Conservation (phyloP, 2,888 invertebrate species). For the Teleiodes luculella region DNA sequence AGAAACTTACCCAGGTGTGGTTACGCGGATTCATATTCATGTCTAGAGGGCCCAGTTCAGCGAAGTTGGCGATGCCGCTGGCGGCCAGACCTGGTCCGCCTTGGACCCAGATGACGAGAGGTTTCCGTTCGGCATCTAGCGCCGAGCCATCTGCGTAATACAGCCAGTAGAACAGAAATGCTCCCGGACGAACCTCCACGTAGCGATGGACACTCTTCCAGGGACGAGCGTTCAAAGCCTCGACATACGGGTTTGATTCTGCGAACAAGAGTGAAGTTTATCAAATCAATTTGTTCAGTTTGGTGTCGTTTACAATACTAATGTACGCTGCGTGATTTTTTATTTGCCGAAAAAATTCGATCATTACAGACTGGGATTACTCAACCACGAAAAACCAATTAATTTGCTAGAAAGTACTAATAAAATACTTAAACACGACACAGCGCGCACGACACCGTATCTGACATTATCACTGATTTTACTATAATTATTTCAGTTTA, state of each 20-base stretch:
- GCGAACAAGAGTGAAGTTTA: background rate
- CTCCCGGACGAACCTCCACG: conserved; percentile 84
- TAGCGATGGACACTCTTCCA: conserved; percentile 82
- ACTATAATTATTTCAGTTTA: too few relatives aligned
- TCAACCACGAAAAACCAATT: too few relatives aligned
- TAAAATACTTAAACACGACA: too few relatives aligned
- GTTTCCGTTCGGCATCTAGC: conserved; percentile 74
- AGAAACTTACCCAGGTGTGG: conserved; percentile 84
- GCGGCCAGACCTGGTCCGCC: conserved; percentile 93
- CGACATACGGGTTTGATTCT: conserved; percentile 47
- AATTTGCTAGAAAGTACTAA: too few relatives aligned
- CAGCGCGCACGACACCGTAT: too few relatives aligned
- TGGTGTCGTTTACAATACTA: too few relatives aligned
- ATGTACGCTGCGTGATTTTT: too few relatives aligned
- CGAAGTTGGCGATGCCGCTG: conserved; percentile 91
- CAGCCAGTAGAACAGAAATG: conserved; percentile 93
- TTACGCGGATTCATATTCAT: conserved; percentile 81
- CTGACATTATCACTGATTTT: too few relatives aligned
- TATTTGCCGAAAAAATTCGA: too few relatives aligned
- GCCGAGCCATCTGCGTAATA: conserved; percentile 85
- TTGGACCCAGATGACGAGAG: conserved; percentile 92
- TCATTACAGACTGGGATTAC: too few relatives aligned
- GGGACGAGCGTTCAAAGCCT: conserved; percentile 38
- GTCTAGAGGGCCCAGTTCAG: conserved; percentile 88
- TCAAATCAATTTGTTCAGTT: too few relatives aligned